Percentiles rank a stretch among this genome's conserved stretches.
Evolutionary conservation across 2,797 vertebrate species (phyloP).

Genomic region (Hafferia zeledoni): DNA sequence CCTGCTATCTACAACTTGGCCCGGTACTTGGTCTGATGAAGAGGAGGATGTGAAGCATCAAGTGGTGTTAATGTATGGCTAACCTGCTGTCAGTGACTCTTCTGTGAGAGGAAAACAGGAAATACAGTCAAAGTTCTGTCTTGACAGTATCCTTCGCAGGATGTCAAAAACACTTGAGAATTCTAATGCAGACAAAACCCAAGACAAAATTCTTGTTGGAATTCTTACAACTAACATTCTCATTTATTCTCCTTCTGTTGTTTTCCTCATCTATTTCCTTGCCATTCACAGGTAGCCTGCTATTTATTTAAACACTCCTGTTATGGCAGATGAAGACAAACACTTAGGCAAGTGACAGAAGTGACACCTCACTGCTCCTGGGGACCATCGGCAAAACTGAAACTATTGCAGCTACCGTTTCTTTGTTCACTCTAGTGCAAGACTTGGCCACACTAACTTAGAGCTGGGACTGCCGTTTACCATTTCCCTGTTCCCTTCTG

Average conservation of each 20-base stretch:
- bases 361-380: neutral
- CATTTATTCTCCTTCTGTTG: neutral
- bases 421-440: neutral
- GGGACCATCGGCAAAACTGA: neutral
- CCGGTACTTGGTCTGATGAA: neutral
- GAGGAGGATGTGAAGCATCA: neutral
- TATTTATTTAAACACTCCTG: neutral
- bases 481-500: neutral
- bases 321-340: neutral
- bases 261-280: neutral
- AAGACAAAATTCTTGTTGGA: neutral
- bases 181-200: neutral
- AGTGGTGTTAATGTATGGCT: neutral
- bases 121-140: neutral
- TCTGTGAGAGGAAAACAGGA: neutral
- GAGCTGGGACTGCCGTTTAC: neutral
- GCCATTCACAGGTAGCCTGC: neutral
- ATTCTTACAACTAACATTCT: neutral
- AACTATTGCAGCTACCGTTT: neutral
- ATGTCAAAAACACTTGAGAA: neutral
- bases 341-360: neutral
- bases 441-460: neutral
- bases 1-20: neutral
- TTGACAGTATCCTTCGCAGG: neutral
- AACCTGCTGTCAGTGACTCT: neutral